phyloP scores from a whole-genome alignment of 1,140 invertebrate genomes.

The Megalonaias nervosa region DNA sequence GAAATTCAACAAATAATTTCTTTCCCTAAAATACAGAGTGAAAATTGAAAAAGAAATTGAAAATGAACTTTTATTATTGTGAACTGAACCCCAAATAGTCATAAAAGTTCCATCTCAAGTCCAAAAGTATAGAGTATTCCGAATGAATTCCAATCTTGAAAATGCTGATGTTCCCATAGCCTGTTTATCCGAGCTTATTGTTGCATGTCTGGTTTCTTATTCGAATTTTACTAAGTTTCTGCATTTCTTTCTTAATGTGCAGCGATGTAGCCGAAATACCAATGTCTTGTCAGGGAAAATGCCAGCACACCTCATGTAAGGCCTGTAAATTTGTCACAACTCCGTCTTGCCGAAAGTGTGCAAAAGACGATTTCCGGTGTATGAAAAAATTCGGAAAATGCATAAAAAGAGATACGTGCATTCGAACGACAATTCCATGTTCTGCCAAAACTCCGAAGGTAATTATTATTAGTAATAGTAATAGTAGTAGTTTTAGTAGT shows the following conservation, averaged over 20 bases:
- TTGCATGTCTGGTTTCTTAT: background rate
- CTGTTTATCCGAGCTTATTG: background rate
- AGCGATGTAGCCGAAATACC: conserved; percentile 64
- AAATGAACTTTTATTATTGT: too few relatives aligned
- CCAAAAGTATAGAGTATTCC: too few relatives aligned
- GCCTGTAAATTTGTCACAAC: conserved; percentile 58
- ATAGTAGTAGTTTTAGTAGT: too few relatives aligned
- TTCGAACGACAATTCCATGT: conserved; percentile 32
- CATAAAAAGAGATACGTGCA: conserved; percentile 55
- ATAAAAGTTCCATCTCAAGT: too few relatives aligned
- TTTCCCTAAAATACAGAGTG: too few relatives aligned
- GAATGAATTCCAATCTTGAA: too few relatives aligned
- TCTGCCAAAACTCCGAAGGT: background rate
- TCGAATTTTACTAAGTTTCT: background rate
- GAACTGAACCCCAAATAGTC: too few relatives aligned
- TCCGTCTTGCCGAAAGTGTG: conserved; percentile 56
- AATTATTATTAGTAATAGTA: too few relatives aligned
- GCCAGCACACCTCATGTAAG: conserved; percentile 69
- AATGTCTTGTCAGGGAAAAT: conserved; percentile 59
- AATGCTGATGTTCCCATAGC: too few relatives aligned
- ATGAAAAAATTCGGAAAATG: conserved; percentile 65
- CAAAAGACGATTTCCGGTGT: conserved; percentile 63
- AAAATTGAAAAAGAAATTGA: too few relatives aligned
- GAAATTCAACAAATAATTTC: too few relatives aligned
- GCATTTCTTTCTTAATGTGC: conserved; percentile 21